Base-by-base conservation (phyloP, 2,888 invertebrate genomes). In the Eupithecia subumbrata region DNA sequence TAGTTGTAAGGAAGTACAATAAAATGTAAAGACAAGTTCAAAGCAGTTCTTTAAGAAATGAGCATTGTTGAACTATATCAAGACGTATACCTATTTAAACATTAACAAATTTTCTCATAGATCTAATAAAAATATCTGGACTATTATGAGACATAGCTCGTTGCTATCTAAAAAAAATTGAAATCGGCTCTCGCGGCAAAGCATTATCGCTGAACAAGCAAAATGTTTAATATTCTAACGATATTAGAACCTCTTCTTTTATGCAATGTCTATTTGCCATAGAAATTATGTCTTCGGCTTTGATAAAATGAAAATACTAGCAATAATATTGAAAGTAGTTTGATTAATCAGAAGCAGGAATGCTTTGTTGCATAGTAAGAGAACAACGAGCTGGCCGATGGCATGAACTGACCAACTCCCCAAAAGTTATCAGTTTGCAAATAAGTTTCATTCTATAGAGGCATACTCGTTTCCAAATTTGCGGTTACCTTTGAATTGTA, bases 401-500 rank as follows among this genome's bases (percentile, higher is more conserved):
- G 88, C 87, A 85, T 86, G 85, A 90, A 89, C 91, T 90, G 89
- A 85, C 89, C 87, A 90, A 89, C 89, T 89, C 86, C 86, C 87
- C 87, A 89, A 93, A 93, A 94, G 91, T 94, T 93, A 93, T 92
- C 88, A 89, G 93, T 92, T 92, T 91, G 91, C 92, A 90, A 93
- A 93, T 93, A 93, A 93, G 91, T 93, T 93, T 88, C 87, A 86
- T 91, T 91, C 91, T 91, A 91, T 91, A 89, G 89, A 86, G 84
- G 87, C 91, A 91, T 90, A 92, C 91, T 93, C 92, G 89, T 93
- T 91, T 89, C 90, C 84, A 93, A 93, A 91, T 93, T 93, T 93
- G 94, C 89, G 93, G 93, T 92, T 93, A 93, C 94, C 93, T 93
- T 93, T 94, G 93, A 92, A 93, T 92, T 92, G 93, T 93, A 93